Conservation (phyloP, 2,113 vertebrate species). For the Oreochromis aureus region DNA sequence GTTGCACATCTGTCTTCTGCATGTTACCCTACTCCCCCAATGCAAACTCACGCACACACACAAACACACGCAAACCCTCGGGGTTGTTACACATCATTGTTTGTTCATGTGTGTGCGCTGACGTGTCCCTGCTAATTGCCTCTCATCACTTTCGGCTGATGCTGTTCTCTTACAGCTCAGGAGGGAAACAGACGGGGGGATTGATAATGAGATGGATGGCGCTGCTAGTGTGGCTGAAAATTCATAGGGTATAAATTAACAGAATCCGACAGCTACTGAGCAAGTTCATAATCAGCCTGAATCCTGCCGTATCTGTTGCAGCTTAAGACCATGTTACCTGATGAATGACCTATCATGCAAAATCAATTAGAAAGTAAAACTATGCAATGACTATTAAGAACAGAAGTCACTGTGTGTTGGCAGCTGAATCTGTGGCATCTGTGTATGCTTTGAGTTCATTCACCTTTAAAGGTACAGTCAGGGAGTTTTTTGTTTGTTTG, state of each 20-base stretch:
- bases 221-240: background rate
- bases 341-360: background rate
- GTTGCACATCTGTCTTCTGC: slow-evolving; percentile 30
- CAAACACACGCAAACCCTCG: background rate
- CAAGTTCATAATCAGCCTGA: background rate
- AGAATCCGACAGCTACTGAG: background rate
- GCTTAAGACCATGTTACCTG: background rate
- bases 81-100: slow-evolving; percentile 22
- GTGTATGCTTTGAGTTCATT: background rate
- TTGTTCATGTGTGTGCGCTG: slow-evolving; percentile 32
- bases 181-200: background rate
- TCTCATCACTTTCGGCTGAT: slow-evolving; percentile 25
- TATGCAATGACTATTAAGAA: background rate
- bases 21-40: background rate
- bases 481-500: background rate
- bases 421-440: background rate
- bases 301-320: background rate
- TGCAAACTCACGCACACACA: slow-evolving; percentile 1
- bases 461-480: background rate
- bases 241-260: background rate
- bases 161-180: slow-evolving; percentile 21
- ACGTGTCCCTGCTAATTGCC: slow-evolving; percentile 41
- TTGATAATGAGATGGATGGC: background rate
- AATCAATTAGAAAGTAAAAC: background rate
- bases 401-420: background rate